Conservation (phyloP, 2,888 invertebrate species). For the Clivina fossor region DNA sequence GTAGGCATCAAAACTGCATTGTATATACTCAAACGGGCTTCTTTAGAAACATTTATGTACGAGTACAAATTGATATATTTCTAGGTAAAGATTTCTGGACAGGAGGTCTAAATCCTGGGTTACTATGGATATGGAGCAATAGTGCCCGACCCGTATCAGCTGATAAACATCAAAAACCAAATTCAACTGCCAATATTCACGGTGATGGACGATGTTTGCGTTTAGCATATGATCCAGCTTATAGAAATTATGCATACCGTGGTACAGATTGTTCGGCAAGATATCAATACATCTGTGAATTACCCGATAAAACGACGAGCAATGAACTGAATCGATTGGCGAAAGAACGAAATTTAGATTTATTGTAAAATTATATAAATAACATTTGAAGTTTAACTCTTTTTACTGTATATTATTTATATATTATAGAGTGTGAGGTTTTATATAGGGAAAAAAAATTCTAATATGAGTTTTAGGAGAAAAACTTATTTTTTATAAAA, state of each 20-base stretch:
- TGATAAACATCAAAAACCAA: slow-evolving; percentile 36
- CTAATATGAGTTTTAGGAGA: no score
- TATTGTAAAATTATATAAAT: no score
- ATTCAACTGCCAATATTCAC: slow-evolving; percentile 55
- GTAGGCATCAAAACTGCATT: no score
- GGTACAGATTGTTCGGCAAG: slow-evolving; percentile 73
- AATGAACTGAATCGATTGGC: slow-evolving; percentile 60
- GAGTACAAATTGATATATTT: slow-evolving; percentile 18
- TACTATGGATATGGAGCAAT: slow-evolving; percentile 86
- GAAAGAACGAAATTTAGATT: slow-evolving; percentile 35
- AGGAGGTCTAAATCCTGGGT: slow-evolving; percentile 80
- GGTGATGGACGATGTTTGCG: slow-evolving; percentile 74
- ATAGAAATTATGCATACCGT: slow-evolving; percentile 64
- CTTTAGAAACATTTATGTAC: slow-evolving; percentile 4
- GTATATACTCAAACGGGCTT: no score
- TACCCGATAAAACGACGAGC: slow-evolving; percentile 60
- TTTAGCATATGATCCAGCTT: slow-evolving; percentile 64
- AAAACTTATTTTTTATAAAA: no score
- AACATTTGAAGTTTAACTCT: no score
- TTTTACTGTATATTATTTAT: no score
- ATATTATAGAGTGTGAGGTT: no score
- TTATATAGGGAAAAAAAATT: no score
- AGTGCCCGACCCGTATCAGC: slow-evolving; percentile 72
- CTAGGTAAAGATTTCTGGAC: slow-evolving; percentile 78
- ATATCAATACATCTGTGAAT: slow-evolving; percentile 73